phyloP scores from a whole-genome alignment of 2,113 vertebrate genomes.

The Rissa tridactyla region DNA sequence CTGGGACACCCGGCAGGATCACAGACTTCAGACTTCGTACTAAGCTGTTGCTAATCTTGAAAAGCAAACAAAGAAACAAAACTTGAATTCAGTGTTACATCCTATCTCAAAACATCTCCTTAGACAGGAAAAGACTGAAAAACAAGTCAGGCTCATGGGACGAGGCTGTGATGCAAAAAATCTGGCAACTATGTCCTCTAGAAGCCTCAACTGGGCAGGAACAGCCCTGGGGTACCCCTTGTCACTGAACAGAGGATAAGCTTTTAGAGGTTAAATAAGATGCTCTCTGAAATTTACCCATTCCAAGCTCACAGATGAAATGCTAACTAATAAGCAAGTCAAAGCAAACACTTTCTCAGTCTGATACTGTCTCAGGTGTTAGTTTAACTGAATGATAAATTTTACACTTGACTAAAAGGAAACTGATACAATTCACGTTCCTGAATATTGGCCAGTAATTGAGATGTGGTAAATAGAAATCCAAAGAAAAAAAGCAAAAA shows the following conservation, averaged over 20 bases:
- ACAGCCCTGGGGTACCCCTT: background rate
- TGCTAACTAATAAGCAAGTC: slow-evolving; percentile 57
- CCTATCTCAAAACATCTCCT: background rate
- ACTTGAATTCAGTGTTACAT: background rate
- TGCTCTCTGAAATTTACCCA: background rate
- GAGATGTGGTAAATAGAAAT: background rate
- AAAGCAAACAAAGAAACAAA: background rate
- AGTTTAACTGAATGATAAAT: background rate
- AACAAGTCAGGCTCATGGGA: background rate
- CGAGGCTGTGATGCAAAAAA: background rate
- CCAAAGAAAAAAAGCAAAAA: background rate
- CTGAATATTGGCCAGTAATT: background rate
- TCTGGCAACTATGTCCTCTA: background rate
- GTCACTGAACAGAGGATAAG: background rate
- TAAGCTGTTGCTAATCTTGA: background rate
- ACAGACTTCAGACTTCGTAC: rapidly evolving
- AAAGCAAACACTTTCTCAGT: background rate
- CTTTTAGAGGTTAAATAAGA: background rate
- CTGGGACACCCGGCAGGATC: background rate
- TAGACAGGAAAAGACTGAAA: background rate
- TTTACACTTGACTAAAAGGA: background rate
- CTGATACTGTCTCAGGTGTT: background rate
- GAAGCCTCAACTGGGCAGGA: background rate
- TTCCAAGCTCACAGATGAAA: slow-evolving; percentile 11
- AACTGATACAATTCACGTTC: background rate